Evolutionary conservation across 92 coral and sea anemone genomes (phyloP), one percentile per base, ranked within the genome.

Genomic region (Phenganax marumi): DNA sequence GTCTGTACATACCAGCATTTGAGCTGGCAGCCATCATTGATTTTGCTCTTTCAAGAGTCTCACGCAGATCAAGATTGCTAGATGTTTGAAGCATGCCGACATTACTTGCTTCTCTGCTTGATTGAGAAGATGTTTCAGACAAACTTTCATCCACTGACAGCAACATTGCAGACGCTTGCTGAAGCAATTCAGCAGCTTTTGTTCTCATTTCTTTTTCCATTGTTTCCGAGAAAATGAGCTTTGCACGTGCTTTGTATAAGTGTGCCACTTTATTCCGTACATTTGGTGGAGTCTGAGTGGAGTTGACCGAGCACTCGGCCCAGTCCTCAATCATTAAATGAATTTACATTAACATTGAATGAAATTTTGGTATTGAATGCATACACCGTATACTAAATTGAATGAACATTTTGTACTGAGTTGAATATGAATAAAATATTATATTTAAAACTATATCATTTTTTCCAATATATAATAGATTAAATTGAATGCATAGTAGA

Each of bases 11-110:
- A 6, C 90, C 87, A 66, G 58, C 54, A 49, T 65, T 65, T 13
- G 89, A 81, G 54, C 89, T 86, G 63, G 73, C 43, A n/a, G 66
- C 73, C 74, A 86, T 70, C 86, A 75, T 86, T 50, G 82, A 81
- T 54, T 79, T 8, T 10, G 89, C 86, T 47, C 89, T 22, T 5
- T 22, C 62, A 33, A 33, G 43, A 5, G 43, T 33, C 43, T 33
- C 43, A 33, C 43, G 43, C 43, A 33, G 43, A 33, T 33, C 43
- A 5, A 33, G 43, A 33, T 33, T 33, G 43, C 43, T 33, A 33
- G 68, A 10, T 21, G 66, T 60, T 33, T 23, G 65, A 14, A 12
- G 65, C 65, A 7, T 58, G 16, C 65, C 0, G 65, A 16, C 19
- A 23, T 23, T 58, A 23, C 65, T 58, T 23, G 8, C 21, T 58